Percentiles rank a stretch among this genome's conserved stretches.
Evolutionary conservation across 2,113 vertebrate species (phyloP).

Genomic region (Pomatorhinus ruficollis): DNA sequence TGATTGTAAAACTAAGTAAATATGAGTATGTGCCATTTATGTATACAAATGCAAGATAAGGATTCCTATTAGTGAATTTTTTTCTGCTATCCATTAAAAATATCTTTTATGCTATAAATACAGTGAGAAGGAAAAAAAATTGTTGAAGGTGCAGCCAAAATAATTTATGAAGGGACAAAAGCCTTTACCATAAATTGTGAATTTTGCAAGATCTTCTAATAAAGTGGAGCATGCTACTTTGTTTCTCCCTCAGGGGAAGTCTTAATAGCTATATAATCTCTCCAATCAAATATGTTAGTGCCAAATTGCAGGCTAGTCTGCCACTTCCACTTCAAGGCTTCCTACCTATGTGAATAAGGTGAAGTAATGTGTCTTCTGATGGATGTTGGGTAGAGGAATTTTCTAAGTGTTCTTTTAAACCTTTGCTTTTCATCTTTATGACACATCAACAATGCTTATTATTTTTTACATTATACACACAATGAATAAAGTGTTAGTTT

Average conservation of each 20-base stretch:
- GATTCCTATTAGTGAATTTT: not conserved
- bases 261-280: not conserved
- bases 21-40: not conserved
- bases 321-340: not conserved
- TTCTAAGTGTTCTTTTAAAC: not conserved
- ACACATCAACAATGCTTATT: not conserved
- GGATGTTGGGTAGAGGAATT: not conserved
- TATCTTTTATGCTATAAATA: not conserved
- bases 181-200: not conserved
- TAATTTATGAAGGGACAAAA: not conserved
- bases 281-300: not conserved
- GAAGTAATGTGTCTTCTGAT: not conserved
- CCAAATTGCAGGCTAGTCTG: not conserved
- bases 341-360: not conserved
- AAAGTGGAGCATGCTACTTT: not conserved
- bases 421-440: not conserved
- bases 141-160: not conserved
- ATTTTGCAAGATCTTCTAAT: not conserved
- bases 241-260: not conserved
- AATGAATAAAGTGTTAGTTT: not conserved
- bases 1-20: not conserved
- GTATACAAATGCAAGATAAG: not conserved
- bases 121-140: not conserved
- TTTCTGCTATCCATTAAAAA: not conserved
- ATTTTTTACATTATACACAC: not conserved